phyloP scores from a whole-genome alignment of 2,888 invertebrate species.

The Leucophenga maculata region DNA sequence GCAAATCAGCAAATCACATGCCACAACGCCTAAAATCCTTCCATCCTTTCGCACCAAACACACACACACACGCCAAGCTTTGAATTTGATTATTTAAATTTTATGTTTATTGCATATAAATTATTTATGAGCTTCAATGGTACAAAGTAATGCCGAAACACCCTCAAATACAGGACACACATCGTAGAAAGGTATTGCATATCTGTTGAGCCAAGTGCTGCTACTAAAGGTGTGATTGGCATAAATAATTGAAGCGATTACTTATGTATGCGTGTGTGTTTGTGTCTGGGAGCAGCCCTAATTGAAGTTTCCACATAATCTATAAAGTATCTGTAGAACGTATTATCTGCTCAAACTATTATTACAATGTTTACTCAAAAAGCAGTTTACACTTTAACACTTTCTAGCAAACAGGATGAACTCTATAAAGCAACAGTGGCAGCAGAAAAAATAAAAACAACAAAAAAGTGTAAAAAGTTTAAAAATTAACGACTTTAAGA shows the following conservation, averaged over 20 bases:
- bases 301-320: conserved; percentile 53
- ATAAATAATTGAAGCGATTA: conserved; percentile 19
- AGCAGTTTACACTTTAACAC: conserved; percentile 52
- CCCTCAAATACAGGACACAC: not conserved
- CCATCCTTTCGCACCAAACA: not conserved
- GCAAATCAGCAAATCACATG: conserved; percentile 4
- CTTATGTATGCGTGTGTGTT: not conserved
- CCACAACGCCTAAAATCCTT: conserved; percentile 19
- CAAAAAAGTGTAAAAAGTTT: not conserved
- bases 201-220: not conserved
- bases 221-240: conserved; percentile 15
- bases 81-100: conserved; percentile 65
- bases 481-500: no score
- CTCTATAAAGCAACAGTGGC: not conserved
- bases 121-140: conserved; percentile 55
- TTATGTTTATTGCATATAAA: conserved; percentile 59
- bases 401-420: conserved; percentile 30
- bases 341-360: conserved; percentile 44
- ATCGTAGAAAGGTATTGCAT: not conserved
- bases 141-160: not conserved
- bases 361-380: conserved; percentile 35
- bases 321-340: conserved; percentile 48
- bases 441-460: not conserved
- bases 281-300: conserved; percentile 40
- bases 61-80: conserved; percentile 7